Evolutionary conservation across 2,888 invertebrate genomes (phyloP), one percentile per base, ranked within the genome.

Genomic region (Conchocele bisecta): DNA sequence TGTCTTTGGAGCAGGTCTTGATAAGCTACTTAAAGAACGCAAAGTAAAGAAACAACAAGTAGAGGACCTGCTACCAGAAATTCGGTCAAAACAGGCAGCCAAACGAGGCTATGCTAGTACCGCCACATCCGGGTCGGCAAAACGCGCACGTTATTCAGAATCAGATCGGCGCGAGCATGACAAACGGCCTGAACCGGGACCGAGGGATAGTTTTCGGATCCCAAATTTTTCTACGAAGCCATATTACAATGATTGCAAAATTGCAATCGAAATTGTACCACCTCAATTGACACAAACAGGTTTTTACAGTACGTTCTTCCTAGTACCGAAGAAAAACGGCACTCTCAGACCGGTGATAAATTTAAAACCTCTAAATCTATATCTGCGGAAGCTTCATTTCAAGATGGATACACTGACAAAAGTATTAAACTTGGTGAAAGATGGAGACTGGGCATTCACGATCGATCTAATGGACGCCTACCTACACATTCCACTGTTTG

Each of bases 221-320:
- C 50, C 13, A 2, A 11, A 42, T 42, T 68, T 64, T 1, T 73
- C 54, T 20, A 42, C 33, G 56, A 33, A 53, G 72, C 66, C 46
- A 46, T 66, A 61, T 33, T 61, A 35, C 44, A 57, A 28, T 58
- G 67, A 39, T 48, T 58, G 33, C n/a, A 64, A 42, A 67, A 64
- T 33, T 15, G 61, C 67, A 24, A 61, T 61, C 44, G 61, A 67
- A 31, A 20, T 2, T 41, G 63, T 63, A 20, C 51, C 50, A 7
- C 46, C 28, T 26, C n/a, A 44, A 3, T 28, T 41, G 9, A 46
- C 54, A 20, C 39, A 67, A 28, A 24, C 29, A 56, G 69, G 63
- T 64, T 64, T 70, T 26, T 51, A 70, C 64, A 70, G 64, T 70
- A 70, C 65, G 39, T 26, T 65, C 22, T 74, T 65, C 24, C 41